Evolutionary conservation across 2,888 invertebrate genomes (phyloP).

Genomic region (Eupithecia centaureata): DNA sequence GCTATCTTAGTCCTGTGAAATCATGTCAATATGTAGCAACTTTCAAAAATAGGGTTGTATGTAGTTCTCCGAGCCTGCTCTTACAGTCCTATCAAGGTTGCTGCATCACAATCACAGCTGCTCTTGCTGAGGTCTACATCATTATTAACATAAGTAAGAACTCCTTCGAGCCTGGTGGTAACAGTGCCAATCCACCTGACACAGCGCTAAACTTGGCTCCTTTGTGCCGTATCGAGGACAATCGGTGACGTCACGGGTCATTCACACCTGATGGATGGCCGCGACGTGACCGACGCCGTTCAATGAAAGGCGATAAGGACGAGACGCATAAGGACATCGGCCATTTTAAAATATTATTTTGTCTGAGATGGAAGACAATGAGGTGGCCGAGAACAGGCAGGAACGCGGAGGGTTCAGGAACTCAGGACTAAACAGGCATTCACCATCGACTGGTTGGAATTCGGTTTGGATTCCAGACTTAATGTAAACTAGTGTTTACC

Average conservation of each 20-base stretch:
- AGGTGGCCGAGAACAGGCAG: too few relatives aligned
- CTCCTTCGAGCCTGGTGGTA: background rate
- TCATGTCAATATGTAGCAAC: too few relatives aligned
- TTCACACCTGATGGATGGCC: constrained; percentile 70
- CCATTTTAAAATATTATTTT: constrained; percentile 9
- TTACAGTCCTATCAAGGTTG: too few relatives aligned
- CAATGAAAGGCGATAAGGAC: constrained; percentile 20
- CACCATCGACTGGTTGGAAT: background rate
- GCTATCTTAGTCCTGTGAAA: too few relatives aligned
- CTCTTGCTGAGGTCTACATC: background rate
- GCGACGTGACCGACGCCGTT: constrained; percentile 54
- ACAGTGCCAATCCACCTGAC: constrained; percentile 25
- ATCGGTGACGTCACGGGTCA: constrained; percentile 57
- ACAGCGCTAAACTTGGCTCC: constrained; percentile 37
- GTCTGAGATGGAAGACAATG: background rate
- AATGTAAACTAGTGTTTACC: too few relatives aligned
- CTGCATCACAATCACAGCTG: too few relatives aligned
- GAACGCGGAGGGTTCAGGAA: background rate
- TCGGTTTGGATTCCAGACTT: too few relatives aligned
- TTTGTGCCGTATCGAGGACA: constrained; percentile 43
- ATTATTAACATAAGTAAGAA: background rate
- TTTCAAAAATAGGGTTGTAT: too few relatives aligned
- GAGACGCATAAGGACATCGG: constrained; percentile 5
- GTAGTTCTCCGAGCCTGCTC: too few relatives aligned
- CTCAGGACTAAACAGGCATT: background rate